Evolutionary conservation across 2,797 vertebrate species (phyloP).

Genomic region (Galaxias olidus): DNA sequence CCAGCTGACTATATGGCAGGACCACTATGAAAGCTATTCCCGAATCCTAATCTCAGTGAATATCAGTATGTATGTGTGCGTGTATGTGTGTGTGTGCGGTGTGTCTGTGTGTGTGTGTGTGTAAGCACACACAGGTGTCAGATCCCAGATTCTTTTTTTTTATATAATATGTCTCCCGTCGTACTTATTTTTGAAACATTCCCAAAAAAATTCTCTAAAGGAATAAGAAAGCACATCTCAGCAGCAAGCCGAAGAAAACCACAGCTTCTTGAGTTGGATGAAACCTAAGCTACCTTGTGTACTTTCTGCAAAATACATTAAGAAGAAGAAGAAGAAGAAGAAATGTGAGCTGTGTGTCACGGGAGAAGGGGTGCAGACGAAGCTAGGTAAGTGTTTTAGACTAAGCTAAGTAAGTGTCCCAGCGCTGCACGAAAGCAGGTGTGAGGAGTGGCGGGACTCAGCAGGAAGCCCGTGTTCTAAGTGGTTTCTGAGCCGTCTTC

Average conservation of each 20-base stretch:
- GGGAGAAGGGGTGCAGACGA: not conserved
- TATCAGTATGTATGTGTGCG: not conserved
- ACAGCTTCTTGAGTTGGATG: no score
- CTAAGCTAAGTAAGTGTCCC: conserved; percentile 9
- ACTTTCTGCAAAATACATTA: no score
- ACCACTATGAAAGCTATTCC: no score
- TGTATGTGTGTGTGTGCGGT: conserved; percentile 4
- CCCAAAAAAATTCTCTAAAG: not conserved
- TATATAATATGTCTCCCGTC: not conserved
- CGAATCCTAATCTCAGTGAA: no score
- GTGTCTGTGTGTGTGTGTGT: not conserved
- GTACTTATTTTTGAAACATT: not conserved
- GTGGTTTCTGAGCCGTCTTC: conserved; percentile 19
- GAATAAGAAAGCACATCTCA: conserved; percentile 1
- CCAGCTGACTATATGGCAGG: no score
- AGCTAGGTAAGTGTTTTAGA: conserved; percentile 10
- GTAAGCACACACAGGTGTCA: no score
- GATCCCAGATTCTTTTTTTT: not conserved
- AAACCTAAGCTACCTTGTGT: no score
- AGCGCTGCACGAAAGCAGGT: conserved; percentile 4
- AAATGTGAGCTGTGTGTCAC: not conserved
- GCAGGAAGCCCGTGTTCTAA: conserved; percentile 10
- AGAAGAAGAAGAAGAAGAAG: conserved; percentile 1
- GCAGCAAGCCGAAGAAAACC: no score
- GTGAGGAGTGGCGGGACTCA: not conserved